Evolutionary conservation across 2,888 invertebrate species (phyloP).

Genomic region (Noctuana brunneofusca): DNA sequence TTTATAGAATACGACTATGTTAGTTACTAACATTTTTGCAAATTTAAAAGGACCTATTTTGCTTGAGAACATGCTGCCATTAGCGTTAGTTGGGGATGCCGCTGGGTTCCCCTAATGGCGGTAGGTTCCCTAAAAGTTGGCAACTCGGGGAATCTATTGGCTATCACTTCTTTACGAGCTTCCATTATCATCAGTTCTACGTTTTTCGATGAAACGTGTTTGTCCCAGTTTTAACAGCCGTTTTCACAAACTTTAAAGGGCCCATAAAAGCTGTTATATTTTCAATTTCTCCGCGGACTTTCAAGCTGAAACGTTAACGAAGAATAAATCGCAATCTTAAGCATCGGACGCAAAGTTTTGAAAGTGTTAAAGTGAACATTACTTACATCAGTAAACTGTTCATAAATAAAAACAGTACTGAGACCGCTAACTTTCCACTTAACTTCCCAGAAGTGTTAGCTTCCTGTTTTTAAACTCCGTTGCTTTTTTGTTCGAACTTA

Average conservation of each 20-base stretch:
- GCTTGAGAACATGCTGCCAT: constrained; percentile 36
- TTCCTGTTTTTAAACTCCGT: constrained; percentile 75
- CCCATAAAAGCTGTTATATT: constrained; percentile 68
- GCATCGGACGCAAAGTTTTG: constrained; percentile 37
- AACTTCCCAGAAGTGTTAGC: constrained; percentile 77
- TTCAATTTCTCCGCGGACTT: constrained; percentile 57
- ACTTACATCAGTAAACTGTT: constrained; percentile 59
- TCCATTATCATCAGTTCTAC: constrained; percentile 78
- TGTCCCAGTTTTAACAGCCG: constrained; percentile 71
- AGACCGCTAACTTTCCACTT: constrained; percentile 76
- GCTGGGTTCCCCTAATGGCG: constrained; percentile 73
- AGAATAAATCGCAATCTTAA: constrained; percentile 36
- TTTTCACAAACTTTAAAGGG: constrained; percentile 66
- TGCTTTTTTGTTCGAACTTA: constrained; percentile 66
- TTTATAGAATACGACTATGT: no score
- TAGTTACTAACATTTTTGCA: neutral
- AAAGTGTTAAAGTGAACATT: constrained; percentile 57
- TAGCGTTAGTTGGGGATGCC: constrained; percentile 54
- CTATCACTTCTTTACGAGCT: constrained; percentile 72
- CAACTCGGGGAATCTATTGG: constrained; percentile 78
- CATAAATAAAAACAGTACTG: constrained; percentile 69
- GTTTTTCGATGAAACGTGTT: constrained; percentile 79
- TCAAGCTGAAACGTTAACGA: constrained; percentile 37
- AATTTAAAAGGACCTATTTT: neutral
- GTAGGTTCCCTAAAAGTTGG: constrained; percentile 71